Evolutionary conservation across 2,113 vertebrate genomes (phyloP), one percentile per base, ranked within the genome.

Genomic region (Athene cunicularia): DNA sequence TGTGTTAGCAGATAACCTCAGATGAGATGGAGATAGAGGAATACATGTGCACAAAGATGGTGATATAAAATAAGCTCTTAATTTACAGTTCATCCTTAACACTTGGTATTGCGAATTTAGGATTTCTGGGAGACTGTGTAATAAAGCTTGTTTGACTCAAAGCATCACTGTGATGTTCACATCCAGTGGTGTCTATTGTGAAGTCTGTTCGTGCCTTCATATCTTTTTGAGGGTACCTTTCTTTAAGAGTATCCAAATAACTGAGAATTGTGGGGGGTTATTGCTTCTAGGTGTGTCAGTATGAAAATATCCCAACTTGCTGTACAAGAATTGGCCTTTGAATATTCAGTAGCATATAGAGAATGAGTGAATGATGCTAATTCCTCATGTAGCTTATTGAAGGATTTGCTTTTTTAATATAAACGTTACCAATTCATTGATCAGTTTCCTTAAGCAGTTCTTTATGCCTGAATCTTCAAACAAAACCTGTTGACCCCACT

Each of bases 401-500:
- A 86, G 45, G 27, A 62, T 43, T 37, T 49, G 7, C 6, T 8
- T 11, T 26, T 18, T 30, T 20, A 58, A 43, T 18, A 43, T 17
- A 43, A 45, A 45, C 77, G 6, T 75, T 80, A 20, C 0, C n/a
- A 32, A 0, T 52, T 91, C 2, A 26, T 14, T 56, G 19, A 18
- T 52, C 21, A 27, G 8, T 96, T 70, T 98, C 98, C 98, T 99
- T 99, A 98, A 99, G 97, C 1, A 1, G 3, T 11, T 52, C 60
- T 80, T n/a, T 90, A 99, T 88, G 98, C 95, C 98, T 99, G 97
- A 99, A 98, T 85, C 97, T 99, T 80, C 99, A 99, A 76, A 97
- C 98, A 33, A 99, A 99, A 80, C 82, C 98, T 4, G 99, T 99
- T 80, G 99, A 99, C 64, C 98, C 98, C 2, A 96, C 98, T 0